Base-by-base conservation (phyloP, 2,113 vertebrate species). In the Poeciliopsis occidentalis region DNA sequence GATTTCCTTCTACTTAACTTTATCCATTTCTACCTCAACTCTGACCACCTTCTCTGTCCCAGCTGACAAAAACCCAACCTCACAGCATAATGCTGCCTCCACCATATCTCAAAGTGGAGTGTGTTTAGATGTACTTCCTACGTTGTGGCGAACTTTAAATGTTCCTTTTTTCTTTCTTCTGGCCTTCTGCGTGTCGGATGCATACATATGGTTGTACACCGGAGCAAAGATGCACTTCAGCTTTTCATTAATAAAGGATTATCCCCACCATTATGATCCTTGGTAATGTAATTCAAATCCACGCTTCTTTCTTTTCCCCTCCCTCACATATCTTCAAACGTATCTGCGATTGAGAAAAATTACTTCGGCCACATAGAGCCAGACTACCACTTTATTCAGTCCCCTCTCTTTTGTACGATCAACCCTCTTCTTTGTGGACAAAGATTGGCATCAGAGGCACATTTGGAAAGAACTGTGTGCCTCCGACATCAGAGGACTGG, bases 401-500 rank as follows among this genome's bases (percentile, higher is more conserved):
- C 69, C 34, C 44, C 39, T 60, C 34, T 60, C 10, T 60, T 44
- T 73, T 39, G 69, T 3, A 34, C 73, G 39, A 61, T 70, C 75
- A 57, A 64, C 76, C 67, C 63, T 65, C 74, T 81, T 73, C 47
- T 75, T 83, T 84, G 80, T 82, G 44, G 75, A 11, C 60, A 67
- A 24, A 82, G 90, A 92, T 90, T 65, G 63, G 30, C 81, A 90
- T 91, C 89, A 39, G 74, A n/a, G 17, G 64, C 72, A 84, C 76
- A 91, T 87, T 87, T 82, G 85, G 82, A 83, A 83, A 75, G 74
- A 88, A 87, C 87, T 66, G 85, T 91, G 77, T 31, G 67, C 77
- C 54, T 69, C 73, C 70, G 66, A 84, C 89, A 88, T 91, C 92
- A 90, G 82, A 93, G 75, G 78, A 61, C 13, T 17, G 66, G 61